phyloP scores from a whole-genome alignment of 2,888 invertebrate genomes.

The Andrena trimmerana region DNA sequence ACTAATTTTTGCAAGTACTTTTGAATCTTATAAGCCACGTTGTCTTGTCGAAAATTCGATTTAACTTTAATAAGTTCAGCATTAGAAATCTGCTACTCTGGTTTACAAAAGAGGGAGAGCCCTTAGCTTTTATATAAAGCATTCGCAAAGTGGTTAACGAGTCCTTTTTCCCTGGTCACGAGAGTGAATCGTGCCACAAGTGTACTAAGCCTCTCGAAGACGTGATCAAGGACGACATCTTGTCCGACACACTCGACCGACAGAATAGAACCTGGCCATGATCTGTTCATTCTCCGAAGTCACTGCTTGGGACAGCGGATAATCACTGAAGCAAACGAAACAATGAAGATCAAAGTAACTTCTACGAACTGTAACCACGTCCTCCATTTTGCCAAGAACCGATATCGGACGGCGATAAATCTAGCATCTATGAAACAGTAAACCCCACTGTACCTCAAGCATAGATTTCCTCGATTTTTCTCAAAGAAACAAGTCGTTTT shows the following conservation, averaged over 20 bases:
- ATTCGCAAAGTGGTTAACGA: background rate
- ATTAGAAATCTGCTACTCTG: background rate
- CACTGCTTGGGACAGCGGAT: conserved; percentile 15
- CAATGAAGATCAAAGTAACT: conserved; percentile 14
- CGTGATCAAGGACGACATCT: conserved; percentile 66
- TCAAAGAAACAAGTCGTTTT: background rate
- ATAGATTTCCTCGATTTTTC: background rate
- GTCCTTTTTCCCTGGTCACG: background rate
- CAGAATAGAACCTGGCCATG: conserved; percentile 54
- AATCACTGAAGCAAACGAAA: conserved; percentile 9
- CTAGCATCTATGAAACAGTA: background rate
- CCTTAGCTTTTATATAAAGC: background rate
- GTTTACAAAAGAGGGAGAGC: background rate
- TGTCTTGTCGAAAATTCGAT: background rate
- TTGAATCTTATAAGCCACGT: background rate
- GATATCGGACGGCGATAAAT: background rate
- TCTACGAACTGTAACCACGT: background rate
- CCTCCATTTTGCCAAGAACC: background rate
- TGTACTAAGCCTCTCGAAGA: conserved; percentile 38
- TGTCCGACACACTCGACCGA: conserved; percentile 57
- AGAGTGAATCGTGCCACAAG: conserved; percentile 31
- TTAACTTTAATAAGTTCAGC: no score
- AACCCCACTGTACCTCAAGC: no score
- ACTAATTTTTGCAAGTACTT: no score
- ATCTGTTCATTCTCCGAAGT: conserved; percentile 18